Percentiles rank a stretch among this genome's conserved stretches.
Conservation (phyloP, 2,113 vertebrate species). For the Epinephelus lanceolatus region DNA sequence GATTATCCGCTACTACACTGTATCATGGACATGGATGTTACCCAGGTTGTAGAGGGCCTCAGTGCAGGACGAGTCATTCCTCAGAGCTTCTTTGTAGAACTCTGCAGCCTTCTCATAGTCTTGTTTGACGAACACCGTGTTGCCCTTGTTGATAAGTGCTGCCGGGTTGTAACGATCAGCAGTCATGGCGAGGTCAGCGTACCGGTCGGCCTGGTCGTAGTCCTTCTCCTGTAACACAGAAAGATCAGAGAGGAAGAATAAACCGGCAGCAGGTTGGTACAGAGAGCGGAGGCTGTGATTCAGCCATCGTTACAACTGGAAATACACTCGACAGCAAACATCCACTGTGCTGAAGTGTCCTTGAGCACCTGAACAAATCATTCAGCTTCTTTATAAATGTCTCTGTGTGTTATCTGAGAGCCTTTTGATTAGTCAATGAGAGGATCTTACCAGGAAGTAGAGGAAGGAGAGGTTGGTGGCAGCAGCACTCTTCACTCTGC, state of each 20-base stretch:
- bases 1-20: neutral
- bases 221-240: constrained; percentile 90
- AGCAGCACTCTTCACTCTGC: constrained; percentile 95
- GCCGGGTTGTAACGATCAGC: constrained; percentile 96
- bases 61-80: constrained; percentile 97
- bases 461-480: constrained; percentile 97
- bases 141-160: constrained; percentile 97
- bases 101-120: constrained; percentile 96
- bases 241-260: neutral
- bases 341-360: neutral
- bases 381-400: neutral
- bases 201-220: constrained; percentile 90
- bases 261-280: neutral
- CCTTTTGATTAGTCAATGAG: neutral
- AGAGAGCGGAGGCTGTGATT: too few species aligned
- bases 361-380: neutral
- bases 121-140: constrained; percentile 90
- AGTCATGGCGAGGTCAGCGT: constrained; percentile 94
- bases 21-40: constrained; percentile 66
- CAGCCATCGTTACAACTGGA: too few species aligned
- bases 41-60: constrained; percentile 98
- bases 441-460: constrained; percentile 91
- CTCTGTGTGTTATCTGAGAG: neutral
- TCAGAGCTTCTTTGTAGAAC: constrained; percentile 95
- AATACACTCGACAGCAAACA: neutral